Conservation (phyloP, 2,113 vertebrate species). For the Cyanoliseus patagonus region DNA sequence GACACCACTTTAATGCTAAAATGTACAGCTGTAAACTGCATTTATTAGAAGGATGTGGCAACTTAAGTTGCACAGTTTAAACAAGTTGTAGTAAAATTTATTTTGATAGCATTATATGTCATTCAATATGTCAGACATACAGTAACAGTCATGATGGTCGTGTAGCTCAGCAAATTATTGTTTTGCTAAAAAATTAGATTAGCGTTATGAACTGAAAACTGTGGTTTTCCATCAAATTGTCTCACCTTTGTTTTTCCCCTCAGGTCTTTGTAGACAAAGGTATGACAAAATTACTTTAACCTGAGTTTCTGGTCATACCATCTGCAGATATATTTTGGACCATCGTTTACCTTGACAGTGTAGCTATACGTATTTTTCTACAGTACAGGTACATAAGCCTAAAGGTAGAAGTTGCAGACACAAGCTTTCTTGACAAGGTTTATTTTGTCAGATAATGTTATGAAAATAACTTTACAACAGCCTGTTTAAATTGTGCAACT, state of each 20-base stretch:
- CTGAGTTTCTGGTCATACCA: not conserved
- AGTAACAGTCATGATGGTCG: not conserved
- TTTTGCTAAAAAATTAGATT: not conserved
- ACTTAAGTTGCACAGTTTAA: not conserved
- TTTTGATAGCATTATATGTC: not conserved
- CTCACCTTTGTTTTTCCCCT: not conserved
- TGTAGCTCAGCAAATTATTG: not conserved
- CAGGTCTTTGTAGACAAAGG: not conserved
- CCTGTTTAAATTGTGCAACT: not conserved
- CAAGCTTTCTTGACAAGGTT: not conserved
- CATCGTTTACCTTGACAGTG: not conserved
- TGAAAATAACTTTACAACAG: not conserved
- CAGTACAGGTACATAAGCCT: not conserved
- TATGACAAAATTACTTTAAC: not conserved
- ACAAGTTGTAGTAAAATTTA: not conserved
- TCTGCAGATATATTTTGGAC: not conserved
- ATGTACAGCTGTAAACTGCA: not conserved
- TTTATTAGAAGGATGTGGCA: not conserved
- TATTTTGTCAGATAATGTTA: not conserved
- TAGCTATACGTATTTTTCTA: not conserved
- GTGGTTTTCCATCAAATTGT: not conserved
- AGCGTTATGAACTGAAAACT: not conserved
- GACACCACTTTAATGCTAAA: not conserved
- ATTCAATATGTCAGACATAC: not conserved
- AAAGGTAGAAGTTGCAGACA: not conserved